A percentile compares a stretch with the other conserved stretches of the same genome.
Conservation (phyloP, 1,140 invertebrate genomes). For the Nephila pilipes region DNA sequence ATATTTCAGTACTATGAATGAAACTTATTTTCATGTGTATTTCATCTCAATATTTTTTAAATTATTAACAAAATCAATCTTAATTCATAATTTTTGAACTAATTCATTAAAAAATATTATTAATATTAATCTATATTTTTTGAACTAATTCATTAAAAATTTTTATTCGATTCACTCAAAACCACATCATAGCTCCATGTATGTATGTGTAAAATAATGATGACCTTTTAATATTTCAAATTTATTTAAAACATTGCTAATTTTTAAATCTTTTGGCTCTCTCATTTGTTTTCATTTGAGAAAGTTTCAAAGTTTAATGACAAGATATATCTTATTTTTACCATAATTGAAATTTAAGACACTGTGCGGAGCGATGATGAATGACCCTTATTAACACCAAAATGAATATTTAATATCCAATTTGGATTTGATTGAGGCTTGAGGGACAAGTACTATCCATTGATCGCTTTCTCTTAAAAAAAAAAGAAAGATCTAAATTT, state of each 20-base stretch:
- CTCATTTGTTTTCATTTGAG: constrained; percentile 15
- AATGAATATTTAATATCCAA: constrained; percentile 28
- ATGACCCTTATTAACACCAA: background rate
- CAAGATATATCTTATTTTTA: constrained; percentile 19
- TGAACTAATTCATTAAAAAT: background rate
- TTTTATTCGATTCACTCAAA: background rate
- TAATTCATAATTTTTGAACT: no score
- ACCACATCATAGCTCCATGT: background rate
- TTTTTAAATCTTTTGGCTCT: background rate
- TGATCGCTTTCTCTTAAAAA: no score
- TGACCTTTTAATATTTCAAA: background rate
- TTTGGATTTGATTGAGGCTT: background rate
- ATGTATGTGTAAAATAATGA: background rate
- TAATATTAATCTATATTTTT: background rate
- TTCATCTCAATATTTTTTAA: no score
- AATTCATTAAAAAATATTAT: no score
- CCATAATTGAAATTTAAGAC: constrained; percentile 39
- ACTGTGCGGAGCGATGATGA: background rate
- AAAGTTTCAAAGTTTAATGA: background rate
- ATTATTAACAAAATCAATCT: no score
- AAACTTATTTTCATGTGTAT: no score
- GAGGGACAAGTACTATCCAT: background rate
- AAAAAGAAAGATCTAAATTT: no score
- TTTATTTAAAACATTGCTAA: background rate
- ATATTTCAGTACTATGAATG: no score